Percentiles rank a stretch among this genome's conserved stretches.
phyloP scores from a whole-genome alignment of 2,797 vertebrate species.

The Numenius phaeopus region DNA sequence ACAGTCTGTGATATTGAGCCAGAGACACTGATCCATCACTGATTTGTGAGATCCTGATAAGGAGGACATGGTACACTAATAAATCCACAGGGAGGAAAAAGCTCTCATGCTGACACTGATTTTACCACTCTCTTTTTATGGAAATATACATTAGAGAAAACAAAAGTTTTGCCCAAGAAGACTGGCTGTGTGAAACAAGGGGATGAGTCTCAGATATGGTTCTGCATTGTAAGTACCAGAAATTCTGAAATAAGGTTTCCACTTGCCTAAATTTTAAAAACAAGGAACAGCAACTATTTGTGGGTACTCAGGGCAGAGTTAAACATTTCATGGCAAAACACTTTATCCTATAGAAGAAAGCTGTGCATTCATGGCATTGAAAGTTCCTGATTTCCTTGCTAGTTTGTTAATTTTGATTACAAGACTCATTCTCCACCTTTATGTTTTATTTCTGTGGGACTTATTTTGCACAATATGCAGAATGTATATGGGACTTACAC shows the following conservation, averaged over 20 bases:
- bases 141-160: background rate
- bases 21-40: background rate
- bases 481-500: background rate
- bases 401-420: background rate
- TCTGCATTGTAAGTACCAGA: background rate
- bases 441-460: background rate
- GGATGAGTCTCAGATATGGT: background rate
- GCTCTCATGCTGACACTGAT: background rate
- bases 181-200: background rate
- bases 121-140: background rate
- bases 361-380: background rate
- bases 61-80: background rate
- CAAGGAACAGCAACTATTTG: background rate
- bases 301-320: background rate
- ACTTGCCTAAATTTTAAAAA: background rate
- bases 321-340: background rate
- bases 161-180: background rate
- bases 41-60: slow-evolving; percentile 3
- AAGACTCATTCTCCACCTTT: background rate
- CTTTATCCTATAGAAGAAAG: background rate
- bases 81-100: background rate
- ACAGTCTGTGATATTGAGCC: background rate
- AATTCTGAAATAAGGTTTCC: background rate
- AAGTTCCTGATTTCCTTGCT: background rate
- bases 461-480: background rate